These are phyloP conservation scores for Pseudochirops corinnae DNA, from an alignment of 2,797 vertebrate genomes.

Conservation along the genomic window DNA sequence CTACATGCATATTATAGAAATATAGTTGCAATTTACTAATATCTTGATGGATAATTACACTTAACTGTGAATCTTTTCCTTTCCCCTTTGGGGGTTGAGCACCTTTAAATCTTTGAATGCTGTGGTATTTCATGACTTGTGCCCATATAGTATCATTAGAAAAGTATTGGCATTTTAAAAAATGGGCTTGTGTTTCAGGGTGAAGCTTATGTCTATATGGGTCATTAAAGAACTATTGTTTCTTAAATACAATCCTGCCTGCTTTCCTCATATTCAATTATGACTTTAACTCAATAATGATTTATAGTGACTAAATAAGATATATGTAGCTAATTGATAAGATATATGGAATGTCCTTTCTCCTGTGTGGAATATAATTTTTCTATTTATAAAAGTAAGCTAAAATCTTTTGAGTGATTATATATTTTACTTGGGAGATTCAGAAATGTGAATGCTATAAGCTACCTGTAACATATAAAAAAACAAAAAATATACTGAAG, in stretches of 20 bases:
- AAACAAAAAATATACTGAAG: not conserved
- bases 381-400: not conserved
- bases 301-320: not conserved
- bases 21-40: not conserved
- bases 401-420: not conserved
- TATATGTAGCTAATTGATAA: not conserved
- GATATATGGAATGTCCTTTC: not conserved
- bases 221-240: no score
- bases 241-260: no score
- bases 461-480: not conserved
- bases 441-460: not conserved
- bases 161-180: not conserved
- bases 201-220: no score
- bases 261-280: no score
- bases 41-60: not conserved
- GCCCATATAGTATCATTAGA: not conserved
- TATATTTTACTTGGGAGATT: not conserved
- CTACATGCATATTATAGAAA: not conserved
- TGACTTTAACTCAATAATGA: not conserved
- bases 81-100: not conserved
- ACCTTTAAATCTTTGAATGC: not conserved
- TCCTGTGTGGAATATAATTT: not conserved
- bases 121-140: not conserved
- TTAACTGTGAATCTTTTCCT: not conserved
- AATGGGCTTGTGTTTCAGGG: not conserved